Conservation (phyloP, 1,140 invertebrate species). For the Caenorhabditis latens region DNA sequence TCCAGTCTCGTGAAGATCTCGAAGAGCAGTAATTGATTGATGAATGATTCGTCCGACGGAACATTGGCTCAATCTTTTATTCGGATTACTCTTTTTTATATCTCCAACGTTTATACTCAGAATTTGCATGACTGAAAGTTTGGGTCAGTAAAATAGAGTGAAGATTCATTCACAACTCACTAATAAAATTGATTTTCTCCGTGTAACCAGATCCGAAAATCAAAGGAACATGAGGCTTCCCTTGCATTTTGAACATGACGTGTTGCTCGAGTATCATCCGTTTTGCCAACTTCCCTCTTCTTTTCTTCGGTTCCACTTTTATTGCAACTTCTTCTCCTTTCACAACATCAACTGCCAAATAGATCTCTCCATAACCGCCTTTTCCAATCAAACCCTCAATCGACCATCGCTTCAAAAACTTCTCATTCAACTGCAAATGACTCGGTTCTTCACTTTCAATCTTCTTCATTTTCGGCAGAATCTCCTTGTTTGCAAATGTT, state of each 20-base stretch:
- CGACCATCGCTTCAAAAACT: conserved; percentile 63
- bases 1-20: conserved; percentile 96
- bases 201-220: conserved; percentile 67
- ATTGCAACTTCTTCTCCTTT: conserved; percentile 88
- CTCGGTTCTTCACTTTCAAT: conserved; percentile 30
- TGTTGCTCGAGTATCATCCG: conserved; percentile 98
- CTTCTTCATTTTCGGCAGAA: conserved; percentile 40
- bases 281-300: conserved; percentile 93
- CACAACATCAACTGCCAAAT: conserved; percentile 90
- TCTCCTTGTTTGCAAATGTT: conserved; percentile 21
- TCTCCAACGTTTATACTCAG: conserved; percentile 98
- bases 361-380: conserved; percentile 99
- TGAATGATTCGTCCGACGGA: conserved; percentile 93
- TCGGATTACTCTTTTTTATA: conserved; percentile 87
- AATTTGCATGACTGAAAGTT: conserved; percentile 81
- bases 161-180: background rate
- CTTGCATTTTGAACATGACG: conserved; percentile 89
- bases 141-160: no score
- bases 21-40: conserved; percentile 86
- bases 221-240: conserved; percentile 78
- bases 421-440: conserved; percentile 42
- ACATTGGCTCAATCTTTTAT: conserved; percentile 92
- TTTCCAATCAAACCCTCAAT: conserved; percentile 89
- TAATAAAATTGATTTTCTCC: conserved; percentile 56
- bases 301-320: conserved; percentile 95